Evolutionary conservation across 2,113 vertebrate genomes (phyloP), one percentile per base, ranked within the genome.

Genomic region (Motacilla tschutschensis): DNA sequence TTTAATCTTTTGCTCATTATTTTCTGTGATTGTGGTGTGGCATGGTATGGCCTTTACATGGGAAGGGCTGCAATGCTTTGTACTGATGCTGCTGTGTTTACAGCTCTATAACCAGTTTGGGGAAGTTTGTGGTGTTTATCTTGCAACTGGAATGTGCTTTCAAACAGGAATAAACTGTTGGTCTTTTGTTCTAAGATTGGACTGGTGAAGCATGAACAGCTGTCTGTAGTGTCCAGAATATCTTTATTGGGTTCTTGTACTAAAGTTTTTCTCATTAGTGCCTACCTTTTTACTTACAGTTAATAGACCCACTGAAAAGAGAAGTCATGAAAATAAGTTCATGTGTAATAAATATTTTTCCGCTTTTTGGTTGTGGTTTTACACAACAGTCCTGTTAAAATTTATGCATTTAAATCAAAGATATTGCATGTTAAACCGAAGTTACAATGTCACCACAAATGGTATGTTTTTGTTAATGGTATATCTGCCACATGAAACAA

Each of bases 21-120:
- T 67, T 66, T 62, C 44, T 66, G 24, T 55, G 54, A 8, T 26
- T 1, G 5, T 43, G 25, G 2, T 54, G 11, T 44, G 29, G 31
- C 1, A 0, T 38, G 8, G 3, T 44, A 16, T 1, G 2, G 11
- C 14, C 3, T 72, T 51, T 16, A 29, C 6, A 2, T 19, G 47
- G 46, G 33, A 58, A 85, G 35, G 21, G 19, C 50, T 72, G 21
- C 10, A 46, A 41, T 57, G 8, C 28, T 47, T 35, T 65, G 10
- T 58, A 36, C 15, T 22, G n/a, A 29, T 62, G 43, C 21, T 62
- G 53, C 35, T 70, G 5, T 53, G 14, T 63, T 79, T 65, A 26
- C 24, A 54, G 10, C 22, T 77, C 22, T 53, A 0, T 35, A 48
- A 29, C 14, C 4, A 8, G 18, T 70, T 78, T 31, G 9, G 43